phyloP scores from a whole-genome alignment of 2,113 vertebrate species.

The Myrmophylax atrothorax region DNA sequence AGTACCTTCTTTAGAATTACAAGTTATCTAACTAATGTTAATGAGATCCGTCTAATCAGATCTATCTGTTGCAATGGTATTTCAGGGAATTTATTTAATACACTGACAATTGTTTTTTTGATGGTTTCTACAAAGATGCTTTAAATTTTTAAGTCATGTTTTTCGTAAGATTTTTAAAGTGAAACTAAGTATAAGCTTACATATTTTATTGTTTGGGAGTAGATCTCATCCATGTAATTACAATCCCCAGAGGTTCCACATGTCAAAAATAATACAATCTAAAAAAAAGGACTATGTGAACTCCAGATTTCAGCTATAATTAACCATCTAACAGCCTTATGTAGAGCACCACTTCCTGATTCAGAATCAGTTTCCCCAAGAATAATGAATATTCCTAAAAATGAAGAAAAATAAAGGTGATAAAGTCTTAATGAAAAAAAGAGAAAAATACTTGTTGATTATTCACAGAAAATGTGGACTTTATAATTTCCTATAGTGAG shows the following conservation, averaged over 20 bases:
- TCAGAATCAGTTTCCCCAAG: not conserved
- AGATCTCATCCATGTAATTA: not conserved
- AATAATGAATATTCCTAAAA: not conserved
- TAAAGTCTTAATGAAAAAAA: not conserved
- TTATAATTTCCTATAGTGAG: not conserved
- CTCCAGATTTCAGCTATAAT: not conserved
- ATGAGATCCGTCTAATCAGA: not conserved
- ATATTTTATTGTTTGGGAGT: not conserved
- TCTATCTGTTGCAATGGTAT: not conserved
- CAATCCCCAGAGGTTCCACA: not conserved
- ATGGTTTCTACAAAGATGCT: not conserved
- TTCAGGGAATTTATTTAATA: not conserved
- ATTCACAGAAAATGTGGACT: not conserved
- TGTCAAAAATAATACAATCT: not conserved
- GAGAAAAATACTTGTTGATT: not conserved
- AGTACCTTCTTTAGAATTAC: not conserved
- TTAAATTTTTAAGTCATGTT: not conserved
- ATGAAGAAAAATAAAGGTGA: not conserved
- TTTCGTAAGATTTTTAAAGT: not conserved
- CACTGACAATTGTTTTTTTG: not conserved
- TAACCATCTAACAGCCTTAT: not conserved
- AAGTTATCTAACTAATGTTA: not conserved
- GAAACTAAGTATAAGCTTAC: not conserved
- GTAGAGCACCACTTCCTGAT: not conserved
- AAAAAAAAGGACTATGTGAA: not conserved